A percentile compares a stretch with the other conserved stretches of the same genome.
Evolutionary conservation across 2,797 vertebrate species (phyloP).

Genomic region (Natrix natrix): DNA sequence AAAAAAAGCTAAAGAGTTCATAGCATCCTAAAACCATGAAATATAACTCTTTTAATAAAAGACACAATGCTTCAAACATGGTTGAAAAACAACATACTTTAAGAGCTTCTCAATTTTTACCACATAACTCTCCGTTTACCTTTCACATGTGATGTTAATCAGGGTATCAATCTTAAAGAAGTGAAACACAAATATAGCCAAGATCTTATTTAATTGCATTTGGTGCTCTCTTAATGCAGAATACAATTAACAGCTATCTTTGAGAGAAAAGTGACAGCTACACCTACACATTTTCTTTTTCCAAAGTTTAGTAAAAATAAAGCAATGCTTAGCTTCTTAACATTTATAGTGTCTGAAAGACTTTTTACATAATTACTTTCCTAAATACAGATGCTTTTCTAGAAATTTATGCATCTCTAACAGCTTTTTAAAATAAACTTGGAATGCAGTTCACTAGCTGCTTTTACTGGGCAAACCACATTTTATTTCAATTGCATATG

Average conservation of each 20-base stretch:
- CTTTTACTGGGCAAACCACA: background rate
- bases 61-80: background rate
- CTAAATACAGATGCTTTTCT: background rate
- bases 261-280: background rate
- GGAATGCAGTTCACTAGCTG: background rate
- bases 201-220: conserved; percentile 6
- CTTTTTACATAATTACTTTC: background rate
- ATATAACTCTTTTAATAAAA: conserved; percentile 14
- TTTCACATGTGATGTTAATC: background rate
- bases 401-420: background rate
- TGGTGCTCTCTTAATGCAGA: background rate
- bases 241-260: background rate
- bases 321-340: background rate
- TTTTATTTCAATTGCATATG: conserved; percentile 3
- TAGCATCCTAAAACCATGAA: conserved; percentile 18
- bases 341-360: background rate
- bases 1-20: conserved; percentile 3
- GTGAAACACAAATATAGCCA: conserved; percentile 15
- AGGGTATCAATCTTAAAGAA: background rate
- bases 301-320: background rate
- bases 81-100: background rate
- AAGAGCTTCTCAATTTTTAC: background rate
- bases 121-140: background rate
- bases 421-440: background rate
- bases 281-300: background rate